Percentiles rank a stretch among this genome's conserved stretches.
These are phyloP conservation scores for Albula goreensis DNA, from an alignment of 2,113 vertebrate genomes.

Conservation along the genomic window DNA sequence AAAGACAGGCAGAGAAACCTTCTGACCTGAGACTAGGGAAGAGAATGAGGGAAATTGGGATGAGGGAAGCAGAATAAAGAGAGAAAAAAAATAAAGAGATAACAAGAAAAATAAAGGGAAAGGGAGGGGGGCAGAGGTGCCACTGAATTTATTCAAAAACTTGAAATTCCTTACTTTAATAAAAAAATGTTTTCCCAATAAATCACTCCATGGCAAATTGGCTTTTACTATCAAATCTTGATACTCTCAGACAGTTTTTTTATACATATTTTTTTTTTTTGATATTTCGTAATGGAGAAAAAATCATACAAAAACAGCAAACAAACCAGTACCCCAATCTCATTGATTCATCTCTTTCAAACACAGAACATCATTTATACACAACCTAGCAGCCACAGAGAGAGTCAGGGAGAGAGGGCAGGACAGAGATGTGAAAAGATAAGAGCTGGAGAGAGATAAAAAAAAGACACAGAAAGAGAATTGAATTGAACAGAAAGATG, in stretches of 20 bases:
- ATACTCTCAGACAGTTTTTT: not conserved
- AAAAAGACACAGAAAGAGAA: not conserved
- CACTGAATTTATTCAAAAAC: too few relatives aligned
- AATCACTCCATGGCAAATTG: not conserved
- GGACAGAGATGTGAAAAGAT: not conserved
- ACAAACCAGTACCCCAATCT: not conserved
- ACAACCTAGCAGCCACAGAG: not conserved
- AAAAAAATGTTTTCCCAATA: not conserved
- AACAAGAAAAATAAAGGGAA: not conserved
- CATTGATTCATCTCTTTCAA: not conserved
- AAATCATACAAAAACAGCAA: not conserved
- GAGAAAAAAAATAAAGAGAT: too few relatives aligned
- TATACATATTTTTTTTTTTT: not conserved
- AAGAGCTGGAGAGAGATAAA: not conserved
- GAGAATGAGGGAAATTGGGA: not conserved
- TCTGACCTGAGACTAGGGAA: not conserved
- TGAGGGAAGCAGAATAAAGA: not conserved
- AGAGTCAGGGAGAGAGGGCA: not conserved
- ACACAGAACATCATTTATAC: conserved; percentile 2
- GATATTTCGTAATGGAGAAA: not conserved
- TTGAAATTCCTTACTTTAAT: not conserved
- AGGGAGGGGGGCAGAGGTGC: not conserved
- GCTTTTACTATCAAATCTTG: not conserved
- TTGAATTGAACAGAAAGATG: conserved; percentile 4
- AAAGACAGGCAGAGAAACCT: too few relatives aligned